A percentile compares a stretch with the other conserved stretches of the same genome.
phyloP scores from a whole-genome alignment of 2,113 vertebrate species.

The Ceyx melanurus region DNA sequence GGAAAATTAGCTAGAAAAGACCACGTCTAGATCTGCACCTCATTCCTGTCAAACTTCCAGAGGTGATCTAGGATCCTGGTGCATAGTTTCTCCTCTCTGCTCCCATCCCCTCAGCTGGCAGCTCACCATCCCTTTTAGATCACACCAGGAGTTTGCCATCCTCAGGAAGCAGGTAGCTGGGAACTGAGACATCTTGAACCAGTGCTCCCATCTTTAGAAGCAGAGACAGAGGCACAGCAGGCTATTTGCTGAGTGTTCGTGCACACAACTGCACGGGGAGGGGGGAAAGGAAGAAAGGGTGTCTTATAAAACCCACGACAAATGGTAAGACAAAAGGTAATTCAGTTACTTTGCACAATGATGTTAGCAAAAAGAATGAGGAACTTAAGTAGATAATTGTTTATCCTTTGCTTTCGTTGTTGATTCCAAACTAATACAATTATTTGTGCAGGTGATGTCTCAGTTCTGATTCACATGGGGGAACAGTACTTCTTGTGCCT shows the following conservation, averaged over 20 bases:
- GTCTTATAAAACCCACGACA: neutral
- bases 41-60: neutral
- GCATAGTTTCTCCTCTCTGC: neutral
- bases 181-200: neutral
- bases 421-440: constrained; percentile 52
- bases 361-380: constrained; percentile 34
- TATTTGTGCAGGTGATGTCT: constrained; percentile 56
- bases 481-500: neutral
- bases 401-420: constrained; percentile 27
- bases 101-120: neutral
- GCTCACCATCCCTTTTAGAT: neutral
- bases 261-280: neutral
- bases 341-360: neutral
- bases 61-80: neutral
- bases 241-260: rapidly evolving
- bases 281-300: neutral
- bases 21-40: neutral
- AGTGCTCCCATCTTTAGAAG: neutral
- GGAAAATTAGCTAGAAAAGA: neutral
- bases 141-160: neutral
- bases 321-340: constrained; percentile 13
- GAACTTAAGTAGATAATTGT: constrained; percentile 48
- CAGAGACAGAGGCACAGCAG: neutral
- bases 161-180: neutral
- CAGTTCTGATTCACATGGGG: constrained; percentile 13